A percentile compares a stretch with the other conserved stretches of the same genome.
These are phyloP conservation scores for Leptopilina myrica DNA, from an alignment of 2,888 invertebrate genomes.

Conservation along the genomic window DNA sequence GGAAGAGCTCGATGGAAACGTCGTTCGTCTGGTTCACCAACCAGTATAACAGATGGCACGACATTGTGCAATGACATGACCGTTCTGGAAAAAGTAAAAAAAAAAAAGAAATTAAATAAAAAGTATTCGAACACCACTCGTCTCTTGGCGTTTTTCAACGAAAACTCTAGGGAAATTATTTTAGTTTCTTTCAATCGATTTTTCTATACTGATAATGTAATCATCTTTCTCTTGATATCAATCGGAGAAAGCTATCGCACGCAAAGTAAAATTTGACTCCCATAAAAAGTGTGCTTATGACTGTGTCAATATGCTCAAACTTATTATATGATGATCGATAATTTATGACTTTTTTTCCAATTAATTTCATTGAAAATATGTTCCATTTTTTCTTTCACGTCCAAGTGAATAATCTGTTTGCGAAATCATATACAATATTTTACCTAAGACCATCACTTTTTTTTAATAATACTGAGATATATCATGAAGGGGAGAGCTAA, in stretches of 20 bases:
- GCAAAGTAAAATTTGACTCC: slow-evolving; percentile 42
- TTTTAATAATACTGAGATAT: slow-evolving; percentile 24
- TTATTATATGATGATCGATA: slow-evolving; percentile 59
- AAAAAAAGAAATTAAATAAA: too few relatives aligned
- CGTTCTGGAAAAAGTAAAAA: slow-evolving; percentile 4
- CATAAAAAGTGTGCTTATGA: slow-evolving; percentile 53
- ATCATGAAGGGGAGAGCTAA: neutral
- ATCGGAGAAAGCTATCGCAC: slow-evolving; percentile 47
- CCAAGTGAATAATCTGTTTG: neutral
- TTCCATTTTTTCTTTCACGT: neutral
- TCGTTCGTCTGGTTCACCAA: slow-evolving; percentile 35
- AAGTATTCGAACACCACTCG: neutral
- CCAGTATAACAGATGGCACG: slow-evolving; percentile 38
- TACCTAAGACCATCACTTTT: slow-evolving; percentile 1
- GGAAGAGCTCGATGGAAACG: slow-evolving; percentile 35
- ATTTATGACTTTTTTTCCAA: neutral
- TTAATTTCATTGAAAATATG: too few relatives aligned
- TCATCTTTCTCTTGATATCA: slow-evolving; percentile 50
- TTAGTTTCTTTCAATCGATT: slow-evolving; percentile 57
- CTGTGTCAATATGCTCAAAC: slow-evolving; percentile 60
- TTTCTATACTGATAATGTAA: slow-evolving; percentile 52
- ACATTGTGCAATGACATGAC: slow-evolving; percentile 30
- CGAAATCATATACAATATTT: neutral
- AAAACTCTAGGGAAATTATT: slow-evolving; percentile 55
- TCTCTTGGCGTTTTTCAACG: neutral